phyloP scores from a whole-genome alignment of 92 coral and sea anemone species.

The Actinostola sp. region DNA sequence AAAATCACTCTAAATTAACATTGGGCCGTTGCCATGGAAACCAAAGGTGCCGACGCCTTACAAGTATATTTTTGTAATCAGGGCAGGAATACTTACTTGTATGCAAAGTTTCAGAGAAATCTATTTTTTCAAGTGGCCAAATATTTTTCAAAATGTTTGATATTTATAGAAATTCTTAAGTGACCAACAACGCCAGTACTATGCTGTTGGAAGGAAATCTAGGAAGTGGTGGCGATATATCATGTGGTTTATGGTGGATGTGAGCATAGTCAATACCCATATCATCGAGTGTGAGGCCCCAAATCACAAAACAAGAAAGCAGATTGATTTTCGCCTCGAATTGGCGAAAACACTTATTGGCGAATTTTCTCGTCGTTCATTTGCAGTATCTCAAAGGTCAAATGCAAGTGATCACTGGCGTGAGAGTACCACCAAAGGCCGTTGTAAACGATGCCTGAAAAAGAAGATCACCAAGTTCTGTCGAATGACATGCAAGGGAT shows the following conservation, averaged over 20 bases:
- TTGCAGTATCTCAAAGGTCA: constrained; percentile 8
- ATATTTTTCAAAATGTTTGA: too few species aligned
- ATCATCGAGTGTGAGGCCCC: neutral
- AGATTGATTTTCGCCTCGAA: constrained; percentile 42
- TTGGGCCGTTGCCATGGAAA: too few species aligned
- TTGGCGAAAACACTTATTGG: constrained; percentile 40
- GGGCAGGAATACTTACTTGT: too few species aligned
- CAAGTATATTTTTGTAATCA: too few species aligned
- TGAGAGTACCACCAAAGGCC: neutral
- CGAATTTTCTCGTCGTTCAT: constrained; percentile 18
- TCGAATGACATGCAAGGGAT: too few species aligned
- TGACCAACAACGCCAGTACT: constrained; percentile 18
- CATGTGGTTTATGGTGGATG: constrained; percentile 21
- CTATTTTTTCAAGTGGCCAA: too few species aligned
- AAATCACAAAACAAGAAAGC: constrained; percentile 24
- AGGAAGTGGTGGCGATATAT: constrained; percentile 32
- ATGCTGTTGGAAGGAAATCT: constrained; percentile 9
- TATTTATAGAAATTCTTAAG: too few species aligned
- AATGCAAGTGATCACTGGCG: constrained; percentile 49
- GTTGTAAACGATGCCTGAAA: constrained; percentile 32
- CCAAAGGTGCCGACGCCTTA: too few species aligned
- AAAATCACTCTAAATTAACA: too few species aligned
- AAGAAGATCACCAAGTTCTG: too few species aligned
- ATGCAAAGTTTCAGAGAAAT: too few species aligned
- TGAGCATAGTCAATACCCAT: constrained; percentile 23